phyloP scores from a whole-genome alignment of 2,888 invertebrate species.

The Melitaea athalia region DNA sequence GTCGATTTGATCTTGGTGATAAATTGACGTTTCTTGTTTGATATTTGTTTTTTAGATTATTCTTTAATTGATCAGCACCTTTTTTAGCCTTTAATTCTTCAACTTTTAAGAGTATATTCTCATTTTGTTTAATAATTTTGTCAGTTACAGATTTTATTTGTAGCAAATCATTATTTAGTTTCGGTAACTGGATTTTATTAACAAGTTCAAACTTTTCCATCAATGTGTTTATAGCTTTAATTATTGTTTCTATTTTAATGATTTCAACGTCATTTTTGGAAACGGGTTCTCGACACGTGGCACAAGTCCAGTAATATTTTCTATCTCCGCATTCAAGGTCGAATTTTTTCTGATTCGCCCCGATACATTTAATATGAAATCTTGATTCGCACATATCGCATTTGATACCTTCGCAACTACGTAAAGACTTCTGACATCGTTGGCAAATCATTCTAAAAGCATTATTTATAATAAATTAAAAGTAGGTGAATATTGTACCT shows the following conservation, averaged over 20 bases:
- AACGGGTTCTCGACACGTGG: conserved; percentile 54
- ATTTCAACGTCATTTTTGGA: conserved; percentile 41
- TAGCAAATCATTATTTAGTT: conserved; percentile 58
- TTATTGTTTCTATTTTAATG: conserved; percentile 40
- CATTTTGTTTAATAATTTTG: conserved; percentile 60
- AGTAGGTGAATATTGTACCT: too few relatives aligned
- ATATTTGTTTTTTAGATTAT: conserved; percentile 15
- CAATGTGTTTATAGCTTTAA: conserved; percentile 51
- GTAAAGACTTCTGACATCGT: conserved; percentile 54
- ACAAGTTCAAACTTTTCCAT: conserved; percentile 66
- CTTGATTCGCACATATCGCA: conserved; percentile 55
- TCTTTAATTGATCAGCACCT: conserved; percentile 10
- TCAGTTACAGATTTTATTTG: conserved; percentile 58
- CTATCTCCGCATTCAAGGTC: conserved; percentile 53
- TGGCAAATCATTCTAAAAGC: conserved; percentile 51
- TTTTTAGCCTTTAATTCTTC: conserved; percentile 47
- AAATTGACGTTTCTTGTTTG: conserved; percentile 31
- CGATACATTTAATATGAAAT: conserved; percentile 50
- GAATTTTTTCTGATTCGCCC: conserved; percentile 43
- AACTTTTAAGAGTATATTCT: conserved; percentile 57
- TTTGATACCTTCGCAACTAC: conserved; percentile 51
- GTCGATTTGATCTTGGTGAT: conserved; percentile 29
- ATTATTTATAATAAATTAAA: not conserved
- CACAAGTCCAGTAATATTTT: conserved; percentile 61
- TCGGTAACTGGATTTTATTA: conserved; percentile 68